These are phyloP conservation scores for Rhabdomys pumilio DNA, from an alignment of 2,797 vertebrate species.

Conservation along the genomic window DNA sequence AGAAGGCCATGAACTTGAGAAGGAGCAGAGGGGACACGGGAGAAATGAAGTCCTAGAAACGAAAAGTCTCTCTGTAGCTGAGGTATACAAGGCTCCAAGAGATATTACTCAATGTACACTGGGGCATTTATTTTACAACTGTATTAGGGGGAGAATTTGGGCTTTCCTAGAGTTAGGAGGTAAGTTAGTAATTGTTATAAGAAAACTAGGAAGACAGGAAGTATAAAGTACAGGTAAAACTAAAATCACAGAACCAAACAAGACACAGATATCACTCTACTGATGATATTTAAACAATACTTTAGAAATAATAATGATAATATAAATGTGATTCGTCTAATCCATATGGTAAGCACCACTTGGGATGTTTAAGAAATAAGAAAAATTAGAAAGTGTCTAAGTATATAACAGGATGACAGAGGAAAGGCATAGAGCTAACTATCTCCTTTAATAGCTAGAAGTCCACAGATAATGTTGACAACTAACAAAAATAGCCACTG, in stretches of 20 bases:
- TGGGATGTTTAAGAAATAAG: neutral
- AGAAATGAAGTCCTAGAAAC: neutral
- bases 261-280: slow-evolving; percentile 15
- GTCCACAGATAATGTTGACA: slow-evolving; percentile 3
- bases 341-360: neutral
- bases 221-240: slow-evolving; percentile 19
- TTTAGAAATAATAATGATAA: neutral
- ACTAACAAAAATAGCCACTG: neutral
- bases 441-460: neutral
- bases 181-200: neutral
- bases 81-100: neutral
- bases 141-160: slow-evolving; percentile 28
- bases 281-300: slow-evolving; percentile 2
- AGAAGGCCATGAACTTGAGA: neutral
- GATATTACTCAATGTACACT: neutral
- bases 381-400: neutral
- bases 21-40: neutral
- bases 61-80: neutral
- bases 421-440: neutral
- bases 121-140: neutral
- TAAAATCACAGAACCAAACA: slow-evolving; percentile 23
- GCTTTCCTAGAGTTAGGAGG: slow-evolving; percentile 13
- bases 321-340: neutral
- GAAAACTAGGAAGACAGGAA: slow-evolving; percentile 52
- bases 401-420: neutral